A percentile compares a stretch with the other conserved stretches of the same genome.
These are phyloP conservation scores for Ammodytes dubius DNA, from an alignment of 2,113 vertebrate species.

Conservation along the genomic window DNA sequence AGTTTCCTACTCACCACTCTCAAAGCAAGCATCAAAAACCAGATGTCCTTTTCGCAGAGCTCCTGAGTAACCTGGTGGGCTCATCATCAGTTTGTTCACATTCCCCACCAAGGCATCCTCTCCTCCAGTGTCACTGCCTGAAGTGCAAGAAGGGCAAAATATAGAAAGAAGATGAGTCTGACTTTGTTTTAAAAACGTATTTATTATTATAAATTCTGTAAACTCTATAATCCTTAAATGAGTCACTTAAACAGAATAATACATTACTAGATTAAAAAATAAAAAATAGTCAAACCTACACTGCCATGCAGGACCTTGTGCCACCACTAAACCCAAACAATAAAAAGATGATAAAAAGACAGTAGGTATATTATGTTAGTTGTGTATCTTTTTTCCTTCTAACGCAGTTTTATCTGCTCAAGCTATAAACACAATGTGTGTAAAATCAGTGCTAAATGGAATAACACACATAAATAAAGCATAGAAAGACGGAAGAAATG, in stretches of 20 bases:
- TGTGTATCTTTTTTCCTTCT: neutral
- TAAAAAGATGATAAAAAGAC: neutral
- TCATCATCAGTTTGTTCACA: constrained; percentile 90
- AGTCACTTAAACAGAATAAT: neutral
- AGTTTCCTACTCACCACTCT: constrained; percentile 91
- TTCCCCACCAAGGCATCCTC: constrained; percentile 95
- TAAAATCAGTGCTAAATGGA: neutral
- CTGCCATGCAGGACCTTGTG: neutral
- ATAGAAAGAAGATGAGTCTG: neutral
- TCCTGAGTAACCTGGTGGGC: constrained; percentile 89
- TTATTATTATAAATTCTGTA: too few species aligned
- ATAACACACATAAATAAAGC: neutral
- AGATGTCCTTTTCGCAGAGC: constrained; percentile 92
- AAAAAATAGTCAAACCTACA: neutral
- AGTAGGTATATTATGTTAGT: too few species aligned
- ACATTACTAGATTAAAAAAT: neutral
- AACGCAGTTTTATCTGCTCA: neutral
- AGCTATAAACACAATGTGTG: too few species aligned
- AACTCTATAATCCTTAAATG: neutral
- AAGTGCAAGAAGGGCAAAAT: constrained; percentile 38
- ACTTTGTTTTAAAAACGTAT: neutral
- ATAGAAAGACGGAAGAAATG: neutral
- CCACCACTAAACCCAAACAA: neutral
- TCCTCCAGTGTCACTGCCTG: constrained; percentile 89
- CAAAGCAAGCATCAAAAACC: constrained; percentile 97